These are phyloP conservation scores for Miltochrista miniata DNA, from an alignment of 2,888 invertebrate genomes.

Conservation along the genomic window DNA sequence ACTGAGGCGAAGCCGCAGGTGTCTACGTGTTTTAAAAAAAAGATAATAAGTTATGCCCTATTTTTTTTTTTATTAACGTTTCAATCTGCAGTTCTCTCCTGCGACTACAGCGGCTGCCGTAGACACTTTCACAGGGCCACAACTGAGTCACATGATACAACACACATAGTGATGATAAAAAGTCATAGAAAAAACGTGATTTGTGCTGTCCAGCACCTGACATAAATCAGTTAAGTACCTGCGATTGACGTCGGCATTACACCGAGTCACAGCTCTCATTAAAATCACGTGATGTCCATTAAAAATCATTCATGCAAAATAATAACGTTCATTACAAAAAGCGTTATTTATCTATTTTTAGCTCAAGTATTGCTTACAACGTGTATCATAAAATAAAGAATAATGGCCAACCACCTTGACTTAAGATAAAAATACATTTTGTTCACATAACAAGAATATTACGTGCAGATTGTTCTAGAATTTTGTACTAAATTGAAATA, in stretches of 20 bases:
- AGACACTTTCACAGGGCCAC: too few relatives aligned
- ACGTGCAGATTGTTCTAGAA: too few relatives aligned
- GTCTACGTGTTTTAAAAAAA: too few relatives aligned
- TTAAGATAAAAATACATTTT: neutral
- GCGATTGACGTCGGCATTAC: conserved; percentile 12
- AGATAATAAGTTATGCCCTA: too few relatives aligned
- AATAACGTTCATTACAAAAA: conserved; percentile 19
- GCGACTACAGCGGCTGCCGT: too few relatives aligned
- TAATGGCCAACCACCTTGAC: conserved; percentile 1
- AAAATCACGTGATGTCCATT: conserved; percentile 24
- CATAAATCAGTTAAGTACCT: conserved; percentile 16
- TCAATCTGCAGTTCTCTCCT: too few relatives aligned
- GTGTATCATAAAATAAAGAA: conserved; percentile 1
- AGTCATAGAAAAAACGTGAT: neutral
- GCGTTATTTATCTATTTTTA: conserved; percentile 27
- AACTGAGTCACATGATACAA: too few relatives aligned
- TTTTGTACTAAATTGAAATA: too few relatives aligned
- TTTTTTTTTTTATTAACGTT: too few relatives aligned
- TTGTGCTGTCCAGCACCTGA: neutral
- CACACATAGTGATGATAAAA: too few relatives aligned
- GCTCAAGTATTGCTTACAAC: conserved; percentile 2
- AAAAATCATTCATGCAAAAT: conserved; percentile 26
- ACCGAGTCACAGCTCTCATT: conserved; percentile 15
- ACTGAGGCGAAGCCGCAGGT: too few relatives aligned
- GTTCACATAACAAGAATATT: neutral